phyloP scores from a whole-genome alignment of 1,140 invertebrate genomes.

The Orius insidiosus region DNA sequence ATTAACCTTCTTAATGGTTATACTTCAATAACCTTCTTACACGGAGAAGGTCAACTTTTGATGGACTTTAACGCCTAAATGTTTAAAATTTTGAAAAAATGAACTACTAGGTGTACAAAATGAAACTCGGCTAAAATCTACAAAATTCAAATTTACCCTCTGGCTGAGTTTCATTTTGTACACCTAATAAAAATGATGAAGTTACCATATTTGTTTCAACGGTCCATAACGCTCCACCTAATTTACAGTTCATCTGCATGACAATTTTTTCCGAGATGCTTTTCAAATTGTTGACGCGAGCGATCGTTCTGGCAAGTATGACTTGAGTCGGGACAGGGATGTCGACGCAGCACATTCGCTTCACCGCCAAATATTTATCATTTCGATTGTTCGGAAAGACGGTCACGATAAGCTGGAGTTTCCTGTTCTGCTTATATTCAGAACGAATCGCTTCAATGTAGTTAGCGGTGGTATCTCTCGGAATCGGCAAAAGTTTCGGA shows the following conservation, averaged over 20 bases:
- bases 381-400: constrained; percentile 64
- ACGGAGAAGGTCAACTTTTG: too few relatives aligned
- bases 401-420: constrained; percentile 51
- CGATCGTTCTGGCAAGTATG: constrained; percentile 38
- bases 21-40: too few relatives aligned
- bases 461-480: constrained; percentile 34
- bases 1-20: too few relatives aligned
- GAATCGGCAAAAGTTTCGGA: constrained; percentile 32
- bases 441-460: constrained; percentile 35
- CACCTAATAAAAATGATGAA: constrained; percentile 16
- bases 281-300: constrained; percentile 48
- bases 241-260: constrained; percentile 91
- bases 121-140: too few relatives aligned
- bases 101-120: too few relatives aligned
- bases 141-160: too few relatives aligned
- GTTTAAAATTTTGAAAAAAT: too few relatives aligned
- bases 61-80: too few relatives aligned
- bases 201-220: constrained; percentile 61
- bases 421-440: constrained; percentile 23
- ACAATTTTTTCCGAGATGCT: constrained; percentile 75
- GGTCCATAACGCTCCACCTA: constrained; percentile 82
- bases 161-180: too few relatives aligned
- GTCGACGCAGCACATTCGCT: constrained; percentile 72
- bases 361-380: constrained; percentile 75
- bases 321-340: constrained; percentile 62